Percentiles rank a stretch among this genome's conserved stretches.
Conservation (phyloP, 1,140 invertebrate genomes). For the Stegodyphus dumicola region DNA sequence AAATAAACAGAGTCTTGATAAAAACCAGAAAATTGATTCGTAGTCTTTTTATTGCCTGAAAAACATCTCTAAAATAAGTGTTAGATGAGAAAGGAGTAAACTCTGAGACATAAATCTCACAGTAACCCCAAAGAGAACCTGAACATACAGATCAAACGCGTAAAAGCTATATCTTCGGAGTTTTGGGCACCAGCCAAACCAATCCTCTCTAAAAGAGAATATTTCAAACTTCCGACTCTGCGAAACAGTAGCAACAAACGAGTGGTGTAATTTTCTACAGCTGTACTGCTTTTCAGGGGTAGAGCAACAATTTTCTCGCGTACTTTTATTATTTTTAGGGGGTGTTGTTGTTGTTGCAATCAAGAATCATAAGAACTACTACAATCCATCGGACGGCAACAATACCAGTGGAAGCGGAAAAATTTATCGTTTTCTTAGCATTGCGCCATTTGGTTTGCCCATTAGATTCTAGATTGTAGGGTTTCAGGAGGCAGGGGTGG, state of each 20-base stretch:
- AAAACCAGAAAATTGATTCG: constrained; percentile 38
- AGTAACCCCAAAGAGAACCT: constrained; percentile 11
- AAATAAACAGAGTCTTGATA: too few species aligned
- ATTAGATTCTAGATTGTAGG: constrained; percentile 29
- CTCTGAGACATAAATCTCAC: constrained; percentile 38
- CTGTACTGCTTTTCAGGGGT: constrained; percentile 13
- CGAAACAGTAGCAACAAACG: constrained; percentile 31
- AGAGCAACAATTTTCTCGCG: constrained; percentile 43
- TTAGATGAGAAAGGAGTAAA: constrained; percentile 35
- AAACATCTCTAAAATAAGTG: constrained; percentile 57
- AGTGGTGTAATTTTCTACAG: constrained; percentile 47
- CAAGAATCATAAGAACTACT: constrained; percentile 19
- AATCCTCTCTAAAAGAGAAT: constrained; percentile 6
- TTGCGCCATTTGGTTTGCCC: constrained; percentile 51
- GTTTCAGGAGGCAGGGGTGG: neutral
- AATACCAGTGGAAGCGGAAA: constrained; percentile 32
- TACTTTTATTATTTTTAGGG: neutral
- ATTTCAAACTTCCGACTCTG: constrained; percentile 26
- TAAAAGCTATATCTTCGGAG: constrained; percentile 41
- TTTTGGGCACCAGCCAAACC: constrained; percentile 35
- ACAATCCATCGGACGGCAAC: constrained; percentile 30
- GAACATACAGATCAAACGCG: constrained; percentile 49
- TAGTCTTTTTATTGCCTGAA: constrained; percentile 38
- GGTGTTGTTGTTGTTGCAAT: constrained; percentile 14
- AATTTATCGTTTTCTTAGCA: constrained; percentile 59